Evolutionary conservation across 2,888 invertebrate species (phyloP), one percentile per base, ranked within the genome.

Genomic region (Polyploca ridens): DNA sequence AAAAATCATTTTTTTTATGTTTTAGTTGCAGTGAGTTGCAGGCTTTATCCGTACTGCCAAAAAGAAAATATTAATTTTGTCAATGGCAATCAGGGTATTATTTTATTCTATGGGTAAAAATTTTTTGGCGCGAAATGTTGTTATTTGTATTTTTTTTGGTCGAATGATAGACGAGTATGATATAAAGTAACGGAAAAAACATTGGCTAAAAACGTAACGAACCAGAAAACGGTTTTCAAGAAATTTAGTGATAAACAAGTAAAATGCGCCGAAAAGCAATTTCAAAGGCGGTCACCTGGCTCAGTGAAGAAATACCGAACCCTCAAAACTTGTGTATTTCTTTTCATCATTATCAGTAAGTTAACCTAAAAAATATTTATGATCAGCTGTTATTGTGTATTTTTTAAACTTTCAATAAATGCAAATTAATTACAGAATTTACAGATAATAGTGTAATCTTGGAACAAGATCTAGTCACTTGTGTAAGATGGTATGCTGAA

Each of bases 301-400:
- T 93, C 19, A 90, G 92, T 77, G 88, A 90, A 41, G 87, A 88
- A 83, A 76, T 91, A 67, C 71, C 78, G 38, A 83, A 87, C 74
- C 85, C 88, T 60, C 83, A 85, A 64, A 86, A 82, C 73, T 76
- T 86, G 67, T 87, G 88, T 1, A 83, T 75, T 62, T 85, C 86
- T 35, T 90, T 91, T 75, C 83, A 84, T 65, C 86, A 87, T 71
- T 93, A 90, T 70, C 76, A 85, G 93, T 93, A 87, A 87, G 89
- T 81, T 74, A 72, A 71, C 67, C 69, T 69, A 58, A 44, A 67
- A 14, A n/a, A 69, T 19, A 63, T 35, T 60, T 7, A 19, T 16
- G 14, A 61, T 61, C 61, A 41, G 19, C 61, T 61, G 61, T 16
- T 60, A 33, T 54, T 54, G 19, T 54, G 19, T 54, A 54, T 10